phyloP scores from a whole-genome alignment of 2,888 invertebrate genomes.

The Mermis nigrescens region DNA sequence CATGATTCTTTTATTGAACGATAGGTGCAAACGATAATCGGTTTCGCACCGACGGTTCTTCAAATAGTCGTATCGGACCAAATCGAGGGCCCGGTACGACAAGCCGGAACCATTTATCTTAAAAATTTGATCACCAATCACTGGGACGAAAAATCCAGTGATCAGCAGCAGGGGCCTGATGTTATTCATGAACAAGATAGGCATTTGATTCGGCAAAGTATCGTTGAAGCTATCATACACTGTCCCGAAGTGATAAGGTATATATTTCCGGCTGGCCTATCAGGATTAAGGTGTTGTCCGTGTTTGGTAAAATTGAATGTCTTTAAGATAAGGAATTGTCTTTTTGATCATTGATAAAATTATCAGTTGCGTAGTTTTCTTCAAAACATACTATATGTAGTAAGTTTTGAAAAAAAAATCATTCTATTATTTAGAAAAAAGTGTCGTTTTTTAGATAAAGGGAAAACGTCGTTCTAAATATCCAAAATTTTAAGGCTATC shows the following conservation, averaged over 20 bases:
- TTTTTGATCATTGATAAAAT: too few relatives aligned
- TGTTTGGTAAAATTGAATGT: too few relatives aligned
- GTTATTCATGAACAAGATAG: conserved; percentile 75
- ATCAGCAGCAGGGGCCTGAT: conserved; percentile 20
- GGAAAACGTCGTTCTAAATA: too few relatives aligned
- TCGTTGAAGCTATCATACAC: conserved; percentile 85
- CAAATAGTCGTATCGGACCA: conserved; percentile 76
- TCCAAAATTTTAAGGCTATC: too few relatives aligned
- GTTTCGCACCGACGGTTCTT: conserved; percentile 75
- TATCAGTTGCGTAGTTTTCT: too few relatives aligned
- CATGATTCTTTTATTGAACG: conserved; percentile 4
- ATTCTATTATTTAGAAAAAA: too few relatives aligned
- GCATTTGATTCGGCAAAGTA: conserved; percentile 67
- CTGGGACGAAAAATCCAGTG: conserved; percentile 42
- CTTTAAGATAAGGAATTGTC: too few relatives aligned
- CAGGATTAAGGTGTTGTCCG: too few relatives aligned
- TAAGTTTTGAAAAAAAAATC: too few relatives aligned
- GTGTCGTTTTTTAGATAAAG: too few relatives aligned
- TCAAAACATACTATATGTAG: too few relatives aligned
- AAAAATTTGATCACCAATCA: conserved; percentile 73
- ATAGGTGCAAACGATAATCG: conserved; percentile 78
- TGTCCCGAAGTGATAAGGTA: conserved; percentile 66
- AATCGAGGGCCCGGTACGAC: conserved; percentile 70
- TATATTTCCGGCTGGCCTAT: too few relatives aligned
- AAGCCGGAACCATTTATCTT: conserved; percentile 75